Percentiles rank a stretch among this genome's conserved stretches.
Evolutionary conservation across 2,888 invertebrate species (phyloP).

Genomic region (Nymphalis c-album): DNA sequence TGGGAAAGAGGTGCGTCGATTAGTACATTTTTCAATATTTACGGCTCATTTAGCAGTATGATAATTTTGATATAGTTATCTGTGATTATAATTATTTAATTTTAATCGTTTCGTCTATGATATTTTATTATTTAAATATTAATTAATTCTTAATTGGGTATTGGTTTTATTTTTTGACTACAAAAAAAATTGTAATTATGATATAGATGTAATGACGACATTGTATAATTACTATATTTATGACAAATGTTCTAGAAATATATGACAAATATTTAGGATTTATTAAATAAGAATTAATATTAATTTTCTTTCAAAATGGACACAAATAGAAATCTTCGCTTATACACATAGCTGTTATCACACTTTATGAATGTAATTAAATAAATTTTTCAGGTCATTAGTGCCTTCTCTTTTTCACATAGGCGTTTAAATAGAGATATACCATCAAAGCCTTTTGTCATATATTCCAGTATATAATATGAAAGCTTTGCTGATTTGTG

Average conservation of each 20-base stretch:
- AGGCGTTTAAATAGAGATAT: not conserved
- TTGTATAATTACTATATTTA: no score
- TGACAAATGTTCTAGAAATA: no score
- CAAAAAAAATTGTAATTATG: no score
- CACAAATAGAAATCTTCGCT: no score
- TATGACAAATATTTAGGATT: no score
- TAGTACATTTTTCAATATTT: no score
- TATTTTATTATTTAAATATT: not conserved
- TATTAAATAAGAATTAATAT: no score
- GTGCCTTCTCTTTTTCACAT: constrained; percentile 10
- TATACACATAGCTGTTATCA: no score
- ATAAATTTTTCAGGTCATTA: not conserved
- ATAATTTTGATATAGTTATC: not conserved
- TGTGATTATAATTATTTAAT: constrained; percentile 4
- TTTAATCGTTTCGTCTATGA: not conserved
- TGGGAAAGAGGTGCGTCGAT: no score
- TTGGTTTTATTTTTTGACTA: not conserved
- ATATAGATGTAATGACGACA: no score
- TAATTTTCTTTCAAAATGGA: no score
- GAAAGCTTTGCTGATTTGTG: constrained; percentile 63
- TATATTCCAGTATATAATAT: constrained; percentile 9
- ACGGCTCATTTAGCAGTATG: not conserved
- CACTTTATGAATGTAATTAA: not conserved
- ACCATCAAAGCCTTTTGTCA: constrained; percentile 4
- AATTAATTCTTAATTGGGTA: not conserved